phyloP scores from a whole-genome alignment of 2,797 vertebrate genomes.

The Orestias chungarensis region DNA sequence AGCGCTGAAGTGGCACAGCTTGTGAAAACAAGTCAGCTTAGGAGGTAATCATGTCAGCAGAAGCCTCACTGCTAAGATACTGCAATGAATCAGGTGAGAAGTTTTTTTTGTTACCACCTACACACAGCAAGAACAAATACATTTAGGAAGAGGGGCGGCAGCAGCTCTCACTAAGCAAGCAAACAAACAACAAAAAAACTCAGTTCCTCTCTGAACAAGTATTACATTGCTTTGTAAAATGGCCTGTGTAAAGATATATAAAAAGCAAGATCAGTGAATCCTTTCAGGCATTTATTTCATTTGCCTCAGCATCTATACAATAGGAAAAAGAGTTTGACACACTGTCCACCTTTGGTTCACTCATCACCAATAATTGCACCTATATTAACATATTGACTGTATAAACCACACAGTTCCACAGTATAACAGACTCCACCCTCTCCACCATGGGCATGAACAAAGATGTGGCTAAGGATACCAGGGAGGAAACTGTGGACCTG shows the following conservation, averaged over 20 bases:
- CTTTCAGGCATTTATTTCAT: no score
- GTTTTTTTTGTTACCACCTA: slow-evolving; percentile 30
- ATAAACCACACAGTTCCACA: background rate
- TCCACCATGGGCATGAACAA: background rate
- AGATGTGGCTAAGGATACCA: background rate
- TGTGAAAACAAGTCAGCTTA: slow-evolving; percentile 13
- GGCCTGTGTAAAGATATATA: background rate
- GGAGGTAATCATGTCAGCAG: slow-evolving; percentile 17
- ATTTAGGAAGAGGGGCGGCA: slow-evolving; percentile 48
- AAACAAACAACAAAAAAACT: background rate
- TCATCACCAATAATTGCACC: background rate
- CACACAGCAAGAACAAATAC: slow-evolving; percentile 53
- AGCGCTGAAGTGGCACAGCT: slow-evolving; percentile 16
- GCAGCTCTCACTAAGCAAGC: background rate
- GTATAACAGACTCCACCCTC: background rate
- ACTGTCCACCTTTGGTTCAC: no score
- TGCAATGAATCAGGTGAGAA: slow-evolving; percentile 20
- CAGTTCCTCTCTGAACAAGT: background rate
- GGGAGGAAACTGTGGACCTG: background rate
- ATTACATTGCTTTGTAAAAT: background rate
- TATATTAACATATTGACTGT: background rate
- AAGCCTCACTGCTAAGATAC: slow-evolving; percentile 19
- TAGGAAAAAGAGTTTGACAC: no score
- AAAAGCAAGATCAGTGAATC: background rate
- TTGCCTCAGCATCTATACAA: background rate